Percentiles rank a stretch among this genome's conserved stretches.
Evolutionary conservation across 2,797 vertebrate species (phyloP).

Genomic region (Hemibagrus guttatus): DNA sequence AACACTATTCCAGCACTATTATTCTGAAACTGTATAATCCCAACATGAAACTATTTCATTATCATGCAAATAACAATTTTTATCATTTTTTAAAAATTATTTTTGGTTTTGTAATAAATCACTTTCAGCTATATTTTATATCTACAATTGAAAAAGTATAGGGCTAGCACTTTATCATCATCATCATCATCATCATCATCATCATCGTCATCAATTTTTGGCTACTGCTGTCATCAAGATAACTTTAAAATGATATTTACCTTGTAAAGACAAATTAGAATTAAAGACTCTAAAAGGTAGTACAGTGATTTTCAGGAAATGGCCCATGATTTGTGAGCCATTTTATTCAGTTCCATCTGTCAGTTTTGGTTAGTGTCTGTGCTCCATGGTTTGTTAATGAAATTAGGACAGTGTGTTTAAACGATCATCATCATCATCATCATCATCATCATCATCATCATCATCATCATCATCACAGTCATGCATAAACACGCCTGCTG

Average conservation of each 20-base stretch:
- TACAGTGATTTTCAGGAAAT: background rate
- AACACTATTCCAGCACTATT: background rate
- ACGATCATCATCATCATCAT: background rate
- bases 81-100: no score
- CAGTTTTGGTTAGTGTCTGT: background rate
- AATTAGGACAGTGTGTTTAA: background rate
- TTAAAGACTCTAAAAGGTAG: background rate
- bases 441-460: background rate
- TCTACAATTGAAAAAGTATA: background rate
- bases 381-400: background rate
- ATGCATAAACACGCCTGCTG: background rate
- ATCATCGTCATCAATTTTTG: background rate
- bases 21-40: background rate
- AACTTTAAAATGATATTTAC: background rate
- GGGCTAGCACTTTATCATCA: background rate
- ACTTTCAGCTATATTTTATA: no score
- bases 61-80: no score
- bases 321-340: background rate
- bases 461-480: background rate
- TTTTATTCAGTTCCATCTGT: background rate
- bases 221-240: background rate
- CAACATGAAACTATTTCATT: no score
- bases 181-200: no score
- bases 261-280: background rate
- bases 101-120: no score